phyloP scores from a whole-genome alignment of 2,888 invertebrate genomes.

The Eupithecia vulgata region DNA sequence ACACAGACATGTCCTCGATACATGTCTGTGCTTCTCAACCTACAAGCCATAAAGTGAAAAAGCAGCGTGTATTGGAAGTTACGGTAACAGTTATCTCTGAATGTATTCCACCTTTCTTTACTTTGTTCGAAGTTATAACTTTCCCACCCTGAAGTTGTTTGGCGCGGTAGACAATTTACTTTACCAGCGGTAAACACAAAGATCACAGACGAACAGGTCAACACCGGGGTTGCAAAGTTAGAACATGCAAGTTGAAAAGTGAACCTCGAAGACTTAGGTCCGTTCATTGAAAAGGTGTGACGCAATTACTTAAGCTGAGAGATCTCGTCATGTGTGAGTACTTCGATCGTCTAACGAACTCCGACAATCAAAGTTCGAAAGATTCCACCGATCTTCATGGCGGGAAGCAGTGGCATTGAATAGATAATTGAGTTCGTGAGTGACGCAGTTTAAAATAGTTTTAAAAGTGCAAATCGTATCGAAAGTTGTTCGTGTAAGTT shows the following conservation, averaged over 20 bases:
- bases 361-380: slow-evolving; percentile 26
- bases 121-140: background rate
- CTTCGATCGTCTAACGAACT: background rate
- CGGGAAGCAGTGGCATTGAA: slow-evolving; percentile 43
- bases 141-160: slow-evolving; percentile 9
- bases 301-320: background rate
- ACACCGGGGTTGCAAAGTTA: background rate
- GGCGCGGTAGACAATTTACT: slow-evolving; percentile 9
- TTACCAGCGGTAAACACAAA: slow-evolving; percentile 1
- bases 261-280: background rate
- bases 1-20: too few relatives aligned
- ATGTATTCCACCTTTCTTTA: background rate
- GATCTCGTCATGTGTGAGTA: slow-evolving; percentile 18
- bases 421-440: slow-evolving; percentile 47
- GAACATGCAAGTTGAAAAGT: background rate
- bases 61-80: background rate
- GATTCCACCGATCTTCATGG: slow-evolving; percentile 33
- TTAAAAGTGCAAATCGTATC: slow-evolving; percentile 56
- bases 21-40: too few relatives aligned
- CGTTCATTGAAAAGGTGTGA: slow-evolving; percentile 1
- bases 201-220: background rate
- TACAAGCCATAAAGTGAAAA: background rate
- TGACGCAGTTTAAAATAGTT: slow-evolving; percentile 54
- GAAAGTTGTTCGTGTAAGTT: slow-evolving; percentile 60
- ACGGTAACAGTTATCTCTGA: background rate